Percentiles rank a stretch among this genome's conserved stretches.
Conservation (phyloP, 2,113 vertebrate species). For the Semicossyphus pulcher region DNA sequence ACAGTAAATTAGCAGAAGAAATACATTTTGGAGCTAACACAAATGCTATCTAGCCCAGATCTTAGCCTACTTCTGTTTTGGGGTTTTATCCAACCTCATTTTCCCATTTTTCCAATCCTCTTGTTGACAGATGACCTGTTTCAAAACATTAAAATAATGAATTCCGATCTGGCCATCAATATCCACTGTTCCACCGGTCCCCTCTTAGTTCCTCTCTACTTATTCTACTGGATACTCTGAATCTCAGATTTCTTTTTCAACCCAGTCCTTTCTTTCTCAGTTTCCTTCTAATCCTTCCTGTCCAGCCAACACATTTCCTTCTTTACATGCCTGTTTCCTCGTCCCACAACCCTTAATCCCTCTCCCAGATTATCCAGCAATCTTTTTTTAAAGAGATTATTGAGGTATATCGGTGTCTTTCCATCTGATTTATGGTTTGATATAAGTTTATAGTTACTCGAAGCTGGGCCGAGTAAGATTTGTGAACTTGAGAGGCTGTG, state of each 20-base stretch:
- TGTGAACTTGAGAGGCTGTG: constrained; percentile 65
- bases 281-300: constrained; percentile 51
- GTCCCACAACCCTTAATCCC: neutral
- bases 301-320: neutral
- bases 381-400: neutral
- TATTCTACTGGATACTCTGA: constrained; percentile 26
- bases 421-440: constrained; percentile 20
- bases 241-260: constrained; percentile 48
- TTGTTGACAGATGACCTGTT: constrained; percentile 21
- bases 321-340: constrained; percentile 4
- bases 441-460: constrained; percentile 56
- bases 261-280: neutral
- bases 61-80: neutral
- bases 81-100: constrained; percentile 5
- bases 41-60: constrained; percentile 2
- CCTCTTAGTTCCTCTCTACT: constrained; percentile 29
- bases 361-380: constrained; percentile 1
- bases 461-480: constrained; percentile 35
- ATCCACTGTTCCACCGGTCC: constrained; percentile 7
- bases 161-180: neutral
- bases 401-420: constrained; percentile 15
- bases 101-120: constrained; percentile 10
- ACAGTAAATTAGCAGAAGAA: neutral
- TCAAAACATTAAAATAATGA: constrained; percentile 34
- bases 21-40: constrained; percentile 3